Base-by-base conservation (phyloP, 2,797 vertebrate genomes). In the Argentina silus region DNA sequence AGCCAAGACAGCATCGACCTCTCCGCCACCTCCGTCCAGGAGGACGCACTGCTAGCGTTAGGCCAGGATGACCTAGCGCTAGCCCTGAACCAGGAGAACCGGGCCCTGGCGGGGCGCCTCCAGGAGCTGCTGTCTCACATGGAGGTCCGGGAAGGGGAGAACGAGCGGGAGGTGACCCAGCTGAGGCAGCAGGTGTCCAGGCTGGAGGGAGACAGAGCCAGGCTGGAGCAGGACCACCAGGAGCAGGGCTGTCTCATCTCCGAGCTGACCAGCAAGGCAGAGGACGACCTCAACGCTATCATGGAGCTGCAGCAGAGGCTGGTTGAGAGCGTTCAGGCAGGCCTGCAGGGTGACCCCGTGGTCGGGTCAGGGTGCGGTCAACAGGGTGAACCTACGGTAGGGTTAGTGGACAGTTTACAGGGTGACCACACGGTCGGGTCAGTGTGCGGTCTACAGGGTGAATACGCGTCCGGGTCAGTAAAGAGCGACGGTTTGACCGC, bases 51-150 rank as follows among this genome's bases (percentile, higher is more conserved):
- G 75, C 69, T 76, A 11, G 0, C 73, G 45, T 63, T 77, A 7
- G 10, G 72, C 8, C 75, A 79, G 19, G 83, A 87, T 6, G 83
- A 87, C 69, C 89, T 91, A 0, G 66, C 78, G 61, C 83, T 81
- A 36, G 86, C 86, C 19, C 80, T 92, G 53, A 92, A 93, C 79
- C 85, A 82, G 67, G 93, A 94, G 84, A 94, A 93, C 74, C 75
- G 86, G 14, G 90, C 87, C 6, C 67, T 94, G 77, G 88, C 84
- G 0, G 65, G 81, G 2, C 81, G 84, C 23, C 92, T 93, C 61
- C 84, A 88, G 74, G 88, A 92, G 80, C 86, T 93, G n/a, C 62
- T 89, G 77, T 61, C 72, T 76, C 87, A 89, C 62, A 84, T 92
- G 68, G 77, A 86, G 75, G 73, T 78, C 65, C 69, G 74, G 19